Percentiles rank a stretch among this genome's conserved stretches.
Evolutionary conservation across 2,113 vertebrate genomes (phyloP).

Genomic region (Xenus cinereus): DNA sequence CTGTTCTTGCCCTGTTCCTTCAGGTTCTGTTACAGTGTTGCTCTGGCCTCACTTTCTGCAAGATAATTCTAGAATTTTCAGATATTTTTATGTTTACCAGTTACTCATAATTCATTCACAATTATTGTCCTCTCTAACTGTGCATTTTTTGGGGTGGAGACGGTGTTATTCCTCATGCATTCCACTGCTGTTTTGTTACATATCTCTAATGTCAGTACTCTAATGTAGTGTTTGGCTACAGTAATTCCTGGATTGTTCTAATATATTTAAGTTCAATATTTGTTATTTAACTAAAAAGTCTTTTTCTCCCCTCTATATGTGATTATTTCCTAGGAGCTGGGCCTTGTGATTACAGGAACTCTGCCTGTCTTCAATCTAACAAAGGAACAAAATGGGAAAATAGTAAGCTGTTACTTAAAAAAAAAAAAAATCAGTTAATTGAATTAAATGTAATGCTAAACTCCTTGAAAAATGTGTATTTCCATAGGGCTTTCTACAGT

Average conservation of each 20-base stretch:
- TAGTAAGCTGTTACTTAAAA: slow-evolving; percentile 43
- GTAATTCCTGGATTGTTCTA: background rate
- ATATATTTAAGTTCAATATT: background rate
- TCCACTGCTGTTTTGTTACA: background rate
- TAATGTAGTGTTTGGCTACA: background rate
- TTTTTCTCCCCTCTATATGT: background rate
- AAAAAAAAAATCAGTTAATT: background rate
- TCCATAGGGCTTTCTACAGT: background rate
- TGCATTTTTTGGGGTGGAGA: fast-evolving
- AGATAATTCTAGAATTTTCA: background rate
- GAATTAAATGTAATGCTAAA: background rate
- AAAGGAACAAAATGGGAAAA: slow-evolving; percentile 71
- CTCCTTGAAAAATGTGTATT: background rate
- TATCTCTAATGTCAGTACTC: background rate
- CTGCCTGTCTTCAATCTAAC: slow-evolving; percentile 93
- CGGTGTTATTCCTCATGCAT: background rate
- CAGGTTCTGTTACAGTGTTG: background rate
- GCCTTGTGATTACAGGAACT: slow-evolving; percentile 91
- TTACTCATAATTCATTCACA: background rate
- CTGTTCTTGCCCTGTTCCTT: background rate
- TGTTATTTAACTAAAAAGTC: background rate
- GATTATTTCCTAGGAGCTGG: slow-evolving; percentile 80
- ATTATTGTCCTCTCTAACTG: background rate
- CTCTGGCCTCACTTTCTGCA: background rate
- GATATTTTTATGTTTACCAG: background rate